Evolutionary conservation across 2,888 invertebrate genomes (phyloP).

Genomic region (Caenorhabditis sinica): DNA sequence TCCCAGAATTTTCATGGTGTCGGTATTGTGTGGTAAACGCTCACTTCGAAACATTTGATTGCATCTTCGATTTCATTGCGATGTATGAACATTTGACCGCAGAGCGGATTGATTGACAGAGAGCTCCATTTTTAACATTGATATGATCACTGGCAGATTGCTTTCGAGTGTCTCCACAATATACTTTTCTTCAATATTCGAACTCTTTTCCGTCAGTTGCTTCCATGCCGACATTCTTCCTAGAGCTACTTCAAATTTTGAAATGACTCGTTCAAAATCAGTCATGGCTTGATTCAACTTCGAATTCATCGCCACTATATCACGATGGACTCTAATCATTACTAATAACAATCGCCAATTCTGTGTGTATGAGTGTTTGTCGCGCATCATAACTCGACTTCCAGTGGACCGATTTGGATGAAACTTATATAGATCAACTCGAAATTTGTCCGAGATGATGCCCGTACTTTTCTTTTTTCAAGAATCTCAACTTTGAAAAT

Average conservation of each 20-base stretch:
- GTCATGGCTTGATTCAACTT: constrained; percentile 57
- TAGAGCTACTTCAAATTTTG: constrained; percentile 68
- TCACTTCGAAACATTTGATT: constrained; percentile 98
- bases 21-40: constrained; percentile 97
- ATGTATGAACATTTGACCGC: constrained; percentile 98
- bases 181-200: constrained; percentile 39
- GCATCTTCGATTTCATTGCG: constrained; percentile 89
- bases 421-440: too few relatives aligned
- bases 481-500: too few relatives aligned
- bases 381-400: too few relatives aligned
- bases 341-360: too few relatives aligned
- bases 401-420: too few relatives aligned
- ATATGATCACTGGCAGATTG: constrained; percentile 64
- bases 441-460: too few relatives aligned
- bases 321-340: constrained; percentile 38
- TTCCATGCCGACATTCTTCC: constrained; percentile 67
- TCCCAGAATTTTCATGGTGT: constrained; percentile 99
- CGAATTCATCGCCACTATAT: constrained; percentile 59
- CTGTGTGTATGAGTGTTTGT: too few relatives aligned
- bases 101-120: constrained; percentile 53
- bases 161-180: constrained; percentile 66
- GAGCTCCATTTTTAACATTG: constrained; percentile 68
- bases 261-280: constrained; percentile 68
- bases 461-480: too few relatives aligned
- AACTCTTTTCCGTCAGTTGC: constrained; percentile 62